Percentiles rank a stretch among this genome's conserved stretches.
Conservation (phyloP, 2,797 vertebrate genomes). For the Sebastes nivosus region DNA sequence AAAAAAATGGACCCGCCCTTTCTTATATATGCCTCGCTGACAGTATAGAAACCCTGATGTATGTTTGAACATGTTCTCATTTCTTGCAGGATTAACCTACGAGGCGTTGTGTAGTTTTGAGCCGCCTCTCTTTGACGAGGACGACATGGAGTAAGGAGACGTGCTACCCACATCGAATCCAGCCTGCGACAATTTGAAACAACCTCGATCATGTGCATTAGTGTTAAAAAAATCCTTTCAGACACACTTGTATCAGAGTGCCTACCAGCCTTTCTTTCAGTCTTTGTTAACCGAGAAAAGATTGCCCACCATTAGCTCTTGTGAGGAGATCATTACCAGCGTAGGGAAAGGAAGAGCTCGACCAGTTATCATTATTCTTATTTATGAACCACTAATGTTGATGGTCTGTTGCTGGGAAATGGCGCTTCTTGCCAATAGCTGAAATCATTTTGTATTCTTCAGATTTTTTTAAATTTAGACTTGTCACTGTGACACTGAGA, state of each 20-base stretch:
- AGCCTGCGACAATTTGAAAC: conserved; percentile 27
- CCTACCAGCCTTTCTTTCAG: conserved; percentile 26
- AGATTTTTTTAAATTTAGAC: conserved; percentile 44
- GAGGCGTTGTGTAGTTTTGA: conserved; percentile 93
- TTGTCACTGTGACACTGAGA: conserved; percentile 76
- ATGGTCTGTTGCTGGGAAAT: conserved; percentile 61
- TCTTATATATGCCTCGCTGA: background rate
- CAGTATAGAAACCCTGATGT: background rate
- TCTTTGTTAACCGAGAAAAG: conserved; percentile 30
- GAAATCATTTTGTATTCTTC: conserved; percentile 59
- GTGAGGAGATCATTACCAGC: conserved; percentile 41
- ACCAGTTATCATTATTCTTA: conserved; percentile 48
- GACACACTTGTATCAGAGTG: conserved; percentile 44
- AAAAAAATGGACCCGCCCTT: background rate
- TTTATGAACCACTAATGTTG: conserved; percentile 70
- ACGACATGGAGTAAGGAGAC: conserved; percentile 93
- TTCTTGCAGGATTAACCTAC: conserved; percentile 89
- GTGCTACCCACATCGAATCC: background rate
- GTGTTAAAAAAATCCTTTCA: conserved; percentile 37
- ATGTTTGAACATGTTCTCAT: background rate
- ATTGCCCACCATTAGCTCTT: conserved; percentile 34
- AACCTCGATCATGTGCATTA: conserved; percentile 39
- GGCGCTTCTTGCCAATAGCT: conserved; percentile 52
- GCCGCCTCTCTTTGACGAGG: conserved; percentile 89
- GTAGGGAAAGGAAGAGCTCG: conserved; percentile 19